Evolutionary conservation across 2,888 invertebrate species (phyloP).

Genomic region (Beris morrisii): DNA sequence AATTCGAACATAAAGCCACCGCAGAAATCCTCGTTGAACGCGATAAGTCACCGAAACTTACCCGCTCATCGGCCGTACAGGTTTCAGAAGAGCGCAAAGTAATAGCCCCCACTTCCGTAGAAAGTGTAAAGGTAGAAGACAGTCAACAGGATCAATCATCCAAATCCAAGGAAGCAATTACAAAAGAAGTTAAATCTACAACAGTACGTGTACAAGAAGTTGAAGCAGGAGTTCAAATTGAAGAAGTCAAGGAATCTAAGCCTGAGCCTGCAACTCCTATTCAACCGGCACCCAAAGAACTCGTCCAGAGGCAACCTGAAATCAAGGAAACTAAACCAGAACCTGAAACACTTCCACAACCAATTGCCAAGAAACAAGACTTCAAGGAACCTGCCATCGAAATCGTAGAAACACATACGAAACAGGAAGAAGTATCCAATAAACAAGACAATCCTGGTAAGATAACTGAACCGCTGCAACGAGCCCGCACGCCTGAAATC

Average conservation of each 20-base stretch:
- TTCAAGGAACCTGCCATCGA: not conserved
- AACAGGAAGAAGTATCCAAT: not conserved
- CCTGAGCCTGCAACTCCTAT: constrained; percentile 3
- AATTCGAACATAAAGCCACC: constrained; percentile 19
- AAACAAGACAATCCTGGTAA: constrained; percentile 32
- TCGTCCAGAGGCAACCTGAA: not conserved
- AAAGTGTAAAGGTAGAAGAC: constrained; percentile 33
- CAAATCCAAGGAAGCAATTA: not conserved
- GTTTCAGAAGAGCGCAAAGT: constrained; percentile 22
- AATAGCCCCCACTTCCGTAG: constrained; percentile 12
- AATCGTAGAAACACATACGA: not conserved
- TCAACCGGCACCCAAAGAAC: not conserved
- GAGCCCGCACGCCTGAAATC: constrained; percentile 33
- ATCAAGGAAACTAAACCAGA: not conserved
- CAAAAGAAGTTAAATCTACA: not conserved
- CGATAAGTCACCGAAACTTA: constrained; percentile 32
- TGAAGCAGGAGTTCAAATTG: not conserved
- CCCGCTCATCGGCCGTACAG: constrained; percentile 38
- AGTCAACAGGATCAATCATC: constrained; percentile 26
- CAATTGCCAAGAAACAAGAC: not conserved
- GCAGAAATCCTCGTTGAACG: constrained; percentile 23
- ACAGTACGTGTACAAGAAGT: not conserved
- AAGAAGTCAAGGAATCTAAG: constrained; percentile 14
- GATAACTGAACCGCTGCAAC: constrained; percentile 9
- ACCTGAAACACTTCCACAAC: not conserved